phyloP scores from a whole-genome alignment of 1,140 invertebrate species.

The Eriocheir sinensis region DNA sequence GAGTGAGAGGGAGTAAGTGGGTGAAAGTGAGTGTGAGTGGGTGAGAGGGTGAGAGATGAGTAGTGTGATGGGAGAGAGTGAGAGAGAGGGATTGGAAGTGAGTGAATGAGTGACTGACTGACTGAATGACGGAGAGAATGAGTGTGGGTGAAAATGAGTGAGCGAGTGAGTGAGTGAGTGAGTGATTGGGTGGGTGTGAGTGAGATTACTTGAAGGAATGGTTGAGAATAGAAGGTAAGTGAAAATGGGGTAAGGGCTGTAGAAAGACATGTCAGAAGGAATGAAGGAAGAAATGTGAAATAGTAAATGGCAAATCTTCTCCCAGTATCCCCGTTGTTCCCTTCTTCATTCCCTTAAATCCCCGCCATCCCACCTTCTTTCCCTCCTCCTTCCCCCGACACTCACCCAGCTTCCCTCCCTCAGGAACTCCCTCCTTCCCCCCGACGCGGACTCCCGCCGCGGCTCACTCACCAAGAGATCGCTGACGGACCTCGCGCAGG shows the following conservation, averaged over 20 bases:
- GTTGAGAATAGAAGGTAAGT: too few relatives aligned
- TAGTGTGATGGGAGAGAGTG: too few relatives aligned
- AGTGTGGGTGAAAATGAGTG: too few relatives aligned
- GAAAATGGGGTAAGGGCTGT: too few relatives aligned
- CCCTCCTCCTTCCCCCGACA: not conserved
- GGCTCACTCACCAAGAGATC: conserved; percentile 60
- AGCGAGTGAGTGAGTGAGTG: too few relatives aligned
- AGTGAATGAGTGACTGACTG: too few relatives aligned
- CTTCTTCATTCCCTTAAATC: not conserved
- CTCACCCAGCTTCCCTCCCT: not conserved
- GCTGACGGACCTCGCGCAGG: conserved; percentile 58
- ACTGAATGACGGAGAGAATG: too few relatives aligned
- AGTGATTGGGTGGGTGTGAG: too few relatives aligned
- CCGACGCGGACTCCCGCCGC: conserved; percentile 38
- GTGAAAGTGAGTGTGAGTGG: too few relatives aligned
- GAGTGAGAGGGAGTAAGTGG: not conserved
- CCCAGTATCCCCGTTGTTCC: not conserved
- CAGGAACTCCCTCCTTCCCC: conserved; percentile 46
- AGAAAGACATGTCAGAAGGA: not conserved
- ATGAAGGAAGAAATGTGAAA: not conserved
- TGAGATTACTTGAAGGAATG: too few relatives aligned
- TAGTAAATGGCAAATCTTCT: not conserved
- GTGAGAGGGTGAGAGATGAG: too few relatives aligned
- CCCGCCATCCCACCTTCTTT: not conserved
- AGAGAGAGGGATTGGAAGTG: too few relatives aligned